Evolutionary conservation across 2,888 invertebrate species (phyloP), one percentile per base, ranked within the genome.

Genomic region (Ceriagrion tenellum): DNA sequence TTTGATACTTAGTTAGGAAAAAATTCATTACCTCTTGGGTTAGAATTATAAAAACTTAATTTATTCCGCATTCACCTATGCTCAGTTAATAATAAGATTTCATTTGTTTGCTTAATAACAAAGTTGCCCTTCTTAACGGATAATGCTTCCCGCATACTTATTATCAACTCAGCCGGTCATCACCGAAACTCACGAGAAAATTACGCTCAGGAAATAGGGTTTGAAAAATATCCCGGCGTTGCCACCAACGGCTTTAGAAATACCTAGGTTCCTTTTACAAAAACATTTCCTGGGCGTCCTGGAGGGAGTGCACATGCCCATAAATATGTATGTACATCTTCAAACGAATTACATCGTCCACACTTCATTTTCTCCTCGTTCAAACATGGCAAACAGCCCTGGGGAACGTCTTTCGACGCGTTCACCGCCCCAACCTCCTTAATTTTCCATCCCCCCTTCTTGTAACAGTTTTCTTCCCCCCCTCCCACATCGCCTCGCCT

Each of bases 341-440:
- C 69, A 69, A 69, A 69, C 69, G 69, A 23, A 69, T 69, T 69
- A 69, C 69, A 26, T 26, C 69, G 23, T 69, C 69, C 26, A 69
- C 69, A 69, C 69, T 69, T 69, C 69, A 69, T 69, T 69, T 69
- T 69, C 69, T 8, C 26, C 26, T 55, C 89, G n/a, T 89, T 89
- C 55, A 89, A 89, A 89, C 89, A n/a, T 55, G 89, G 89, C 23
- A 89, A 55, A 89, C 88, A 89, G n/a, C 89, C 89, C 88, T 35
- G 88, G 88, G 88, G n/a, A 89, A n/a, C 55, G 40, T 55, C 55
- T 26, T 89, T n/a, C 55, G n/a, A 55, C 30, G 26, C 4, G 26
- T n/a, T 55, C 55, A 13, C 23, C 55, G 20, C 12, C 47, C 13
- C 89, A 26, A 3, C 26, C n/a, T 35, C 81, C 81, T 81, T 81